phyloP scores from a whole-genome alignment of 37 sponge, comb jelly and placozoan genomes.

The Halisarca cf. caerulea region DNA sequence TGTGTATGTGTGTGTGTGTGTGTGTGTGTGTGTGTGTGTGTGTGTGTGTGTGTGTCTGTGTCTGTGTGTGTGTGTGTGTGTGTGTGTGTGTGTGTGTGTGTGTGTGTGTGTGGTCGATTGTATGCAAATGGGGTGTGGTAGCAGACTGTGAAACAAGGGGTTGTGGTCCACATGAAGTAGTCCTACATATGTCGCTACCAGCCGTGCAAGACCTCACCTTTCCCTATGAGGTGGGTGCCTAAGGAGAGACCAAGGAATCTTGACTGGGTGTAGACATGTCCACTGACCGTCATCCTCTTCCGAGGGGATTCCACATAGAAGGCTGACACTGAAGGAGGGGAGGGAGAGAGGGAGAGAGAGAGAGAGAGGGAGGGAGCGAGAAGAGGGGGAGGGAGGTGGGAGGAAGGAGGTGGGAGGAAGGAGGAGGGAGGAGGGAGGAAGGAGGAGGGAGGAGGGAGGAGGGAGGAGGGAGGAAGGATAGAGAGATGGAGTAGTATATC shows the following conservation, averaged over 20 bases:
- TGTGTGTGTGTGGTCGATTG: not conserved
- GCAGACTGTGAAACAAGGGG: not conserved
- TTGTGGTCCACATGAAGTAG: not conserved
- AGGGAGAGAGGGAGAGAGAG: too few relatives aligned
- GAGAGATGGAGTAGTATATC: not conserved
- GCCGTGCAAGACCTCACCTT: conserved; percentile 36
- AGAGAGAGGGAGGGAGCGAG: too few relatives aligned
- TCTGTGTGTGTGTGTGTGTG: too few relatives aligned
- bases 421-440: not conserved
- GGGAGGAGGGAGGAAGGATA: not conserved
- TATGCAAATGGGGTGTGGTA: not conserved
- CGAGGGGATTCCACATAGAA: conserved; percentile 92
- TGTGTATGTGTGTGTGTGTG: too few relatives aligned
- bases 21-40: not conserved
- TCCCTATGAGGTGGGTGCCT: conserved; percentile 88
- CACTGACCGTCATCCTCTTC: conserved; percentile 84
- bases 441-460: not conserved
- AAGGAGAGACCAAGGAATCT: conserved; percentile 97
- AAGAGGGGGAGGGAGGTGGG: too few relatives aligned
- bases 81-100: too few relatives aligned
- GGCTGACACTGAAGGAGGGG: conserved; percentile 71
- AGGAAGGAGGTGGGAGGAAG: not conserved
- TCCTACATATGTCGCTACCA: not conserved
- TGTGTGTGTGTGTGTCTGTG: not conserved
- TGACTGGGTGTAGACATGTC: conserved; percentile 88